Evolutionary conservation across 2,113 vertebrate species (phyloP).

Genomic region (Columba janthina): DNA sequence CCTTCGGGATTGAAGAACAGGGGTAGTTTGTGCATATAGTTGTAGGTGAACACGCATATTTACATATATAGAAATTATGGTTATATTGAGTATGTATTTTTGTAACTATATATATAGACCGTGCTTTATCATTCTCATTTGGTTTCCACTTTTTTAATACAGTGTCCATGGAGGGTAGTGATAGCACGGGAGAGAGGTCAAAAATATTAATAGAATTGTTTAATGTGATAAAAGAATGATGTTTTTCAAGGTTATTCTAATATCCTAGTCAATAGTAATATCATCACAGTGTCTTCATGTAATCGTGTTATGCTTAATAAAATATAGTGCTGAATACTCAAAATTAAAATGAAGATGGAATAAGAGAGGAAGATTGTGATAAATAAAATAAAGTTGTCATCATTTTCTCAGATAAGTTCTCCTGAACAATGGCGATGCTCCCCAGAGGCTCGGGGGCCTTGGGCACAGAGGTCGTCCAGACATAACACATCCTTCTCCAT

Average conservation of each 20-base stretch:
- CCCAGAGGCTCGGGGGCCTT: background rate
- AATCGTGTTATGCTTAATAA: constrained; percentile 58
- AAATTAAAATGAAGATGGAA: constrained; percentile 64
- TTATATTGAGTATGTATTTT: background rate
- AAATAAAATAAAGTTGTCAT: constrained; percentile 61
- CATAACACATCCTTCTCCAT: background rate
- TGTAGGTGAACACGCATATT: background rate
- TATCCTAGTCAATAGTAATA: constrained; percentile 59
- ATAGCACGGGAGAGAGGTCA: background rate
- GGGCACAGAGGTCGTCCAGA: constrained; percentile 17
- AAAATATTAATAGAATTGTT: constrained; percentile 46
- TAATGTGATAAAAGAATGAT: constrained; percentile 30
- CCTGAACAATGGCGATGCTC: background rate
- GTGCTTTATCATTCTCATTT: background rate
- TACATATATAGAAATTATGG: background rate
- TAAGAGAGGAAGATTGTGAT: constrained; percentile 48
- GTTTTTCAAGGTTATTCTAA: constrained; percentile 63
- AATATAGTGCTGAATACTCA: constrained; percentile 45
- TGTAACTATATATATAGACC: background rate
- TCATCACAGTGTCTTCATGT: constrained; percentile 26
- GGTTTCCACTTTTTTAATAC: background rate
- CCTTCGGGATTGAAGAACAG: background rate
- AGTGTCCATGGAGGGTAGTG: background rate
- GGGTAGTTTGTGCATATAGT: background rate
- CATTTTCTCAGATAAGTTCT: constrained; percentile 60